Evolutionary conservation across 1,140 invertebrate species (phyloP), one percentile per base, ranked within the genome.

Genomic region (Drosophila simulans): DNA sequence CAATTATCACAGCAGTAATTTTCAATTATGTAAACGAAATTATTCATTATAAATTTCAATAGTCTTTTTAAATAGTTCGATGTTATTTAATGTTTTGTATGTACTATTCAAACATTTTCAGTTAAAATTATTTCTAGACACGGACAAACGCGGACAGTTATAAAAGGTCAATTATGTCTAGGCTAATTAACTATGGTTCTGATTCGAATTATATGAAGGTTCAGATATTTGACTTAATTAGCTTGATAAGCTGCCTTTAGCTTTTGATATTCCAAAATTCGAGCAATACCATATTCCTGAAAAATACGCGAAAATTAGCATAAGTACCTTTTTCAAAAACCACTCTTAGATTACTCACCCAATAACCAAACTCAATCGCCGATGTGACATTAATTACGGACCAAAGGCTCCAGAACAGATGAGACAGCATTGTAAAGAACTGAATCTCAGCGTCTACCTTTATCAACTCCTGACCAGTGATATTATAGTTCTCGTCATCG

Each of bases 371-470:
- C 37, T 97, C 95, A 90, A 99, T 99, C 81, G 97, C 94, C 12
- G 96, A 95, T 68, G 95, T 95, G 0, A 96, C 96, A 92, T 98
- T 98, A 4, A 98, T 96, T 25, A 98, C 94, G 20, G 95, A 95
- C 98, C 98, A 99, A 0, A 99, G 93, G 3, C 94, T 94, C 98
- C 98, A 99, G 77, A 99, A 96, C 20, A 99, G 95, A 92, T 99
- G 97, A n/a, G 97, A 97, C 15, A 96, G 97, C 39, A 98, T 92
- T 0, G 96, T 95, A 82, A 97, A 98, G 7, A 96, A 93, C 55
- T 96, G 94, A 13, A 98, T 95, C 93, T 99, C 98, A 34, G 92
- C 90, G 7, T 80, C 80, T 11, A 92, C 63, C 13, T 62, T 46
- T 11, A 83, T 74, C 46, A 92, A 64, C 46, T 91, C 91, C 10